Evolutionary conservation across 2,888 invertebrate species (phyloP), one percentile per base, ranked within the genome.

Genomic region (Syritta pipiens): DNA sequence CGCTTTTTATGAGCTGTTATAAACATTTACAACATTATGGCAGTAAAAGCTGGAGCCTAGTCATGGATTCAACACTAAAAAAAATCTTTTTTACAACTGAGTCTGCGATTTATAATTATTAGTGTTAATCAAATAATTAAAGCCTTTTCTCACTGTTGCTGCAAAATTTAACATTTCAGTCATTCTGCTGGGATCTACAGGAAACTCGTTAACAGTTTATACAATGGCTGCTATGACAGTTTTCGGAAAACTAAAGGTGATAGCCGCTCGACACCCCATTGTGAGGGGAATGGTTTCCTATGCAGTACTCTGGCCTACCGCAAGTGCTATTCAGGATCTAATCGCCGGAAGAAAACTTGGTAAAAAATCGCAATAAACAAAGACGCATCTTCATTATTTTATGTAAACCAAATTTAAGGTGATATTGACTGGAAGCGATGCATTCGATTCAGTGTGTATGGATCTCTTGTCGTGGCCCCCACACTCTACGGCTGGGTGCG

Each of bases 401-500:
- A 2, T 1, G 20, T 30, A 4, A 4, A n/a, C 28, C 49, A 5
- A 9, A 7, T 17, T 37, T 9, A 28, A 90, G 91, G 89, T 62
- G 90, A 88, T 79, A 93, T 91, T 85, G 93, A 94, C 84, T 93
- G 92, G 92, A 90, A 88, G 85, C 91, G 94, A 86, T 92, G 93
- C 81, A 87, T 92, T 53, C 90, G 95, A 81, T 96, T 93, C 89
- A 92, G 94, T 84, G 83, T 95, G 35, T 95, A 93, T 86, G 96
- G 95, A 9, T 92, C 93, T 3, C 91, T 94, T 63, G 94, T 93
- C 87, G 94, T 94, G 26, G 96, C 95, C 2, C 96, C 96, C 12
- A 93, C 94, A 3, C 88, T 96, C 0, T 95, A 94, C 85, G 91
- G 91, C 46, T 96, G 96, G 96, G 90, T 96, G 62, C 93, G 92